Base-by-base conservation (phyloP, 2,888 invertebrate species). In the Heliconius hortense region DNA sequence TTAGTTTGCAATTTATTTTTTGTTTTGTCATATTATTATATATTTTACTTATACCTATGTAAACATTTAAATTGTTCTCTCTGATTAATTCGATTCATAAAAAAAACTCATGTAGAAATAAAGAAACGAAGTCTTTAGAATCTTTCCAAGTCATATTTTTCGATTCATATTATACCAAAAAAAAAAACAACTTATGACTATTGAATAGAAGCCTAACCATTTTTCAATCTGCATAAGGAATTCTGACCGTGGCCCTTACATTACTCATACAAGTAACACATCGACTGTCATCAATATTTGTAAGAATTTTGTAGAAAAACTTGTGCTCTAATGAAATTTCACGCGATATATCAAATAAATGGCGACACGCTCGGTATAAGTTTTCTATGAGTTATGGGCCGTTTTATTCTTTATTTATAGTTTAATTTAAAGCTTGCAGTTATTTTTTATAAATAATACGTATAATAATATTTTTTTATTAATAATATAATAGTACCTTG, bases 181-280 rank as follows among this genome's bases (percentile, higher is more conserved):
- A 31, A 60, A 35, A 11, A 39, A n/a, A n/a, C n/a, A 64, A 24
- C 39, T 15, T 15, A 66, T 39, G 66, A 43, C 24, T 66, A n/a
- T 11, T 53, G 28, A 53, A 69, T 21, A 53, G n/a, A 69, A 11
- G 28, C n/a, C 7, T 28, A 10, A 5, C 35, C 39, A 43, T 60
- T 71, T 26, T 21, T 71, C 35, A 71, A 60, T 26, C 15, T 4
- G n/a, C 35, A 75, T 60, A 63, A 26, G 28, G 24, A 18, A 53
- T 53, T 24, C 53, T 43, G 39, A 70, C 56, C 43, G 64, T 64
- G 21, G 64, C 64, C 69, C 35, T 63, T 56, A 28, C 63, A 70
- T 74, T 63, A 70, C 48, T 72, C 76, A 73, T 69, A 56, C 69
- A 43, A 59, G 31, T 70, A 73, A 76, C 64, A 73, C 69, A 76